phyloP scores from a whole-genome alignment of 2,797 vertebrate genomes.

The Neomorphus geoffroyi region DNA sequence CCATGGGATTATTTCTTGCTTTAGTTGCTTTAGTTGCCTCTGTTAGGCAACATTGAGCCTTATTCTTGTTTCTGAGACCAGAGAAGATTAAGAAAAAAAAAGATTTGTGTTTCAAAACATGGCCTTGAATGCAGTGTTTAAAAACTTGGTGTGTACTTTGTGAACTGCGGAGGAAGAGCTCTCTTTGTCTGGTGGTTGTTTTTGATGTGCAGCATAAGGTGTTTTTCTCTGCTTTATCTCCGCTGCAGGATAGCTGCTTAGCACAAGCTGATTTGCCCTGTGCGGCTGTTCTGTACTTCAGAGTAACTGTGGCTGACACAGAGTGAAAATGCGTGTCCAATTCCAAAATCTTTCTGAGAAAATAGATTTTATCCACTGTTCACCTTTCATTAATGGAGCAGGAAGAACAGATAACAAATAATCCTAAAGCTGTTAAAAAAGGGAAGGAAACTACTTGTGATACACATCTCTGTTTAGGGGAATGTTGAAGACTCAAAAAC shows the following conservation, averaged over 20 bases:
- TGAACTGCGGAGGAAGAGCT: neutral
- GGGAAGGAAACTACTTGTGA: neutral
- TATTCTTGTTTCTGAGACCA: neutral
- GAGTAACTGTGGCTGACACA: neutral
- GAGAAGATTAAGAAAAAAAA: neutral
- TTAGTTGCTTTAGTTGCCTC: neutral
- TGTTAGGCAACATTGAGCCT: neutral
- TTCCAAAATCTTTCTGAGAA: neutral
- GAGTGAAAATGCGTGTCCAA: neutral
- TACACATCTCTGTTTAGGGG: neutral
- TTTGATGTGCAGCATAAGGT: neutral
- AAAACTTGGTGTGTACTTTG: neutral
- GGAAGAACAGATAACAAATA: neutral
- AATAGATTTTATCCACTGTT: neutral
- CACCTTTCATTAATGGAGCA: neutral
- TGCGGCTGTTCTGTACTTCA: neutral
- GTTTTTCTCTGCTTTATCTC: neutral
- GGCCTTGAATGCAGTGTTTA: neutral
- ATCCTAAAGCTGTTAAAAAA: neutral
- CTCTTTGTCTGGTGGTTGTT: neutral
- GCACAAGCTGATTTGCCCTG: neutral
- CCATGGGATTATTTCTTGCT: neutral
- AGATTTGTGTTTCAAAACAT: neutral
- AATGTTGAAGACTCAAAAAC: neutral
- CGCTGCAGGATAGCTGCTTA: slow-evolving; percentile 6